Base-by-base conservation (phyloP, 1,140 invertebrate genomes). In the Tetragonula clypearis region DNA sequence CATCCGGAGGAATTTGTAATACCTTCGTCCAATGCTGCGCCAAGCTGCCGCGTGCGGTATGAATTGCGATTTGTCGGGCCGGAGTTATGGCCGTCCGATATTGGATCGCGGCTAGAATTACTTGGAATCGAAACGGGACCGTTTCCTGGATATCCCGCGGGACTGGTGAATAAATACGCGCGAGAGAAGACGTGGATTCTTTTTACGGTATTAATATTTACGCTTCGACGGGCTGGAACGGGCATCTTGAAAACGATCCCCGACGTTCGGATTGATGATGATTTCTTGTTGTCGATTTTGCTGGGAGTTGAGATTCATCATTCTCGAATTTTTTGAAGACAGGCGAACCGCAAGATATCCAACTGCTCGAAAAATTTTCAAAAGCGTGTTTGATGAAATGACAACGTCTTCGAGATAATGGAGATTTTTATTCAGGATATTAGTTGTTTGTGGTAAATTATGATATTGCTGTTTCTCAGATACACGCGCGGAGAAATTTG, bases 1-100 rank as follows among this genome's bases (percentile, higher is more conserved):
- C 79, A 62, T 86, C 65, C 83, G 58, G 14, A 35, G 60, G 84
- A 89, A 89, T 82, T 76, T 78, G 58, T 78, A 79, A 88, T 88
- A 88, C 72, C 75, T 26, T 58, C 56, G 35, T 55, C 53, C 69
- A 82, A 49, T 65, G 53, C n/a, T 55, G 65, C 49, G 23, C 19
- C 15, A 21, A 1, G 12, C 17, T 82, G 65, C 26, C 5, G 55
- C 53, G 56, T 41, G 62, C 30, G 41, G 41, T 49, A 69, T 60
- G 53, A 62, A 23, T 65, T 53, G 41, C 69, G 80, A 82, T 86
- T 82, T 79, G 79, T 65, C 66, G 56, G 69, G n/a, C 69, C 62
- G 26, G 73, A 75, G 84, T 84, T 84, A 84, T 79, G 60, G 74
- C 26, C 21, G 73, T 26, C 55, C 79, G 84, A 86, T 86, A 86